Evolutionary conservation across 1,140 invertebrate species (phyloP).

Genomic region (Leptinotarsa defecta): DNA sequence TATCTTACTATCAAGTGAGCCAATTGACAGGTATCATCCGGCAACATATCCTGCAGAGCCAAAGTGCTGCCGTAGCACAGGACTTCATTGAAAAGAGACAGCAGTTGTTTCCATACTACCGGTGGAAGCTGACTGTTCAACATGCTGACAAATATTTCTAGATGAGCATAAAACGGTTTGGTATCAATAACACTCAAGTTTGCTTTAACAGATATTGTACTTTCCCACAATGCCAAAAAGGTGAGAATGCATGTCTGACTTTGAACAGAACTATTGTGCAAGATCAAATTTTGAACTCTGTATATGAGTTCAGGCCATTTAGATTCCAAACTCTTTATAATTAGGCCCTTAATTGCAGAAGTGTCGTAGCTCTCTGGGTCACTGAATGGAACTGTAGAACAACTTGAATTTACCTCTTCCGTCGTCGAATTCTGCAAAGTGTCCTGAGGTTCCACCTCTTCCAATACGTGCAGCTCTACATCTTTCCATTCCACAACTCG

Average conservation of each 20-base stretch:
- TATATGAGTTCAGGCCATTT: slow-evolving; percentile 80
- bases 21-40: slow-evolving; percentile 83
- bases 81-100: slow-evolving; percentile 85
- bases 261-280: slow-evolving; percentile 61
- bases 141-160: slow-evolving; percentile 78
- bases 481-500: slow-evolving; percentile 87
- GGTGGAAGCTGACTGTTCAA: slow-evolving; percentile 73
- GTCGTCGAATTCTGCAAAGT: slow-evolving; percentile 51
- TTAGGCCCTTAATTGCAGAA: slow-evolving; percentile 80
- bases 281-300: slow-evolving; percentile 65
- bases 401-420: slow-evolving; percentile 56
- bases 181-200: slow-evolving; percentile 87
- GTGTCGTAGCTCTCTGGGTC: slow-evolving; percentile 82
- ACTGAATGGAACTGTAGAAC: slow-evolving; percentile 70
- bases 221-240: slow-evolving; percentile 85
- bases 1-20: slow-evolving; percentile 83
- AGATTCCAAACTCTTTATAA: slow-evolving; percentile 80
- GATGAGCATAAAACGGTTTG: slow-evolving; percentile 83
- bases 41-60: slow-evolving; percentile 81
- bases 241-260: slow-evolving; percentile 75
- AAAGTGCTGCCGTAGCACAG: slow-evolving; percentile 87
- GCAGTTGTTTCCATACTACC: slow-evolving; percentile 81
- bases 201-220: slow-evolving; percentile 88
- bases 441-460: slow-evolving; percentile 65
- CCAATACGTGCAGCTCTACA: slow-evolving; percentile 77